A percentile compares a stretch with the other conserved stretches of the same genome.
phyloP scores from a whole-genome alignment of 2,888 invertebrate genomes.

The Tachina lurida region DNA sequence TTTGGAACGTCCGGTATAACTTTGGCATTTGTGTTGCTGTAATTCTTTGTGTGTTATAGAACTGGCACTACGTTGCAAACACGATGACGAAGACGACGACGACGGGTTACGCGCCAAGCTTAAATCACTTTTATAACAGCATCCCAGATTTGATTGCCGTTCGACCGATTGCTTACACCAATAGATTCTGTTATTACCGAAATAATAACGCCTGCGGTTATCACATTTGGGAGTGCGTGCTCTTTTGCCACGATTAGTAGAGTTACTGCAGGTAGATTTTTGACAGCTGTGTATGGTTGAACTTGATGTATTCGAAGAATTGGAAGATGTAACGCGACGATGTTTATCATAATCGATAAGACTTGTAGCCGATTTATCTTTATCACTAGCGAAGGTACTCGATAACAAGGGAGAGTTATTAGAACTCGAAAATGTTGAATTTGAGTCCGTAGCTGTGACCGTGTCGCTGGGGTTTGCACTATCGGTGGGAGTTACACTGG shows the following conservation, averaged over 20 bases:
- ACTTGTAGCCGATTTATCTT: constrained; percentile 56
- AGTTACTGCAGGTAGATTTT: constrained; percentile 40
- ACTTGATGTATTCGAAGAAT: constrained; percentile 56
- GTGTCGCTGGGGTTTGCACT: constrained; percentile 19
- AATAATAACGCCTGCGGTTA: constrained; percentile 76
- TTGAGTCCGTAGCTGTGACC: constrained; percentile 49
- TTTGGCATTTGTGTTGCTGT: constrained; percentile 59
- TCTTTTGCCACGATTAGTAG: constrained; percentile 51
- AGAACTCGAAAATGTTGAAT: constrained; percentile 56
- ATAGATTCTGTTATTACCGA: constrained; percentile 78
- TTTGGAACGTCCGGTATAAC: constrained; percentile 20
- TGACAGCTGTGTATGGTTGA: constrained; percentile 69
- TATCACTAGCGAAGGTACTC: constrained; percentile 59
- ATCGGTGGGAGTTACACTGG: constrained; percentile 53
- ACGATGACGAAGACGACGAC: not conserved
- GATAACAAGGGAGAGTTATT: constrained; percentile 17
- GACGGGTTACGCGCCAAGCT: not conserved
- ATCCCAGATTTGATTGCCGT: constrained; percentile 6
- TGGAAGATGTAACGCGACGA: constrained; percentile 28
- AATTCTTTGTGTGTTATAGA: constrained; percentile 75
- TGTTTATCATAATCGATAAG: constrained; percentile 51
- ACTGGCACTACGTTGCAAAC: constrained; percentile 77
- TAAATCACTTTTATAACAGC: constrained; percentile 47
- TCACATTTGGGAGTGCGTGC: constrained; percentile 64
- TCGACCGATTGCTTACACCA: constrained; percentile 78